Evolutionary conservation across 1,140 invertebrate species (phyloP), one percentile per base, ranked within the genome.

Genomic region (Thrips palmi): DNA sequence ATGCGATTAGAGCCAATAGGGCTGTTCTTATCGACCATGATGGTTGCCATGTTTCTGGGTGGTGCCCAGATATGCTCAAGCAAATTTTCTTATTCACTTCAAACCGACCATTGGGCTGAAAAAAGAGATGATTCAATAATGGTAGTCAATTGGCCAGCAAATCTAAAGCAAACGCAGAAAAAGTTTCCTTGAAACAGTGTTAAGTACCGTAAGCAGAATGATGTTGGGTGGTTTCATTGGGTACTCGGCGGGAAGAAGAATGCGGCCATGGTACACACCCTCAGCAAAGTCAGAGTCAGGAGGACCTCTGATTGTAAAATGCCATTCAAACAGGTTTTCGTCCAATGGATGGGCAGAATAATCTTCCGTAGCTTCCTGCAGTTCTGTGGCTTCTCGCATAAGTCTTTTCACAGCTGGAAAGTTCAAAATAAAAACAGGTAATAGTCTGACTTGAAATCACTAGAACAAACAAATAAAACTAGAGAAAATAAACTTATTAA

Each of bases 181-280:
- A 38, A 40, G 18, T 2, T n/a, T 33, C 15, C 7, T 15, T 7
- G 3, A 37, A 37, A 40, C 4, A 21, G 28, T 10, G 32, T 4
- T 30, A 53, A 60, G 66, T 64, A 87, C 83, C 14, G 91, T 96
- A 14, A 96, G 56, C 38, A 96, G 56, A 47, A 96, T 89, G 45
- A 97, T 89, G 55, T 86, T 87, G 4, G 91, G 92, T 37, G 92
- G 92, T 63, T 94, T 92, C 89, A 96, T 93, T 3, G 92, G 92
- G 61, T 97, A 97, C 49, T 97, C 88, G 19, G 82, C 70, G 18
- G 78, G 78, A 37, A 97, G 62, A 35, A 92, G 61, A 54, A 97
- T 94, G 46, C 89, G 66, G 18, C 83, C 88, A 61, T 93, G 88
- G 55, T 92, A 93, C 41, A 89, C 64, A 23, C 88, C 88, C 40